phyloP scores from a whole-genome alignment of 2,113 vertebrate species.

The Anguilla japonica region DNA sequence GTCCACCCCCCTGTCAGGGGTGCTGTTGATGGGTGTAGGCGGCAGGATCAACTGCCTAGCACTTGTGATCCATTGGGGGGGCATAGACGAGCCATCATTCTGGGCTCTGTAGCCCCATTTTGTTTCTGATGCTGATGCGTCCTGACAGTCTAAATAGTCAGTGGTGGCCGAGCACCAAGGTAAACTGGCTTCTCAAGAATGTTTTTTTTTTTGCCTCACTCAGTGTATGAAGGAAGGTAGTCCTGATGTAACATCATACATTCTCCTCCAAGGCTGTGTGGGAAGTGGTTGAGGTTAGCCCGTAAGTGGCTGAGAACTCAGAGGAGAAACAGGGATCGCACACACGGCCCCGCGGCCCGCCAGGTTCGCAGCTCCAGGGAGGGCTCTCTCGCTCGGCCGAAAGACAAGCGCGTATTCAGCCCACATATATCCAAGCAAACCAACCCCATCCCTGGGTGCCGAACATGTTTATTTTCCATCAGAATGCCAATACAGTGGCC shows the following conservation, averaged over 20 bases:
- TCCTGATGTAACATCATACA: constrained; percentile 16
- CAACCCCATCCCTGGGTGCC: background rate
- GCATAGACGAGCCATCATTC: constrained; percentile 54
- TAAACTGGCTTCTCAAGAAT: constrained; percentile 62
- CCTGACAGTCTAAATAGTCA: constrained; percentile 75
- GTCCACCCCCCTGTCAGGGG: background rate
- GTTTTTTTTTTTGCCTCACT: constrained; percentile 44
- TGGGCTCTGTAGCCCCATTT: constrained; percentile 55
- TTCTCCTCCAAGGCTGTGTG: background rate
- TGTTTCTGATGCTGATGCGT: constrained; percentile 70
- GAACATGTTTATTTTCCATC: constrained; percentile 18
- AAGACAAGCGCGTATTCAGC: constrained; percentile 10
- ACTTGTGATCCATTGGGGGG: constrained; percentile 25
- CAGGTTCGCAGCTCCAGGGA: constrained; percentile 1
- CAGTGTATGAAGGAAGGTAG: background rate
- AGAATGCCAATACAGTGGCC: constrained; percentile 10
- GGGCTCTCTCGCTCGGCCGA: background rate
- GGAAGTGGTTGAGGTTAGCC: constrained; percentile 23
- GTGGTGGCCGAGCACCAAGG: constrained; percentile 63
- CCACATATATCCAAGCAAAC: constrained; percentile 26
- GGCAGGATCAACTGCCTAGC: constrained; percentile 6
- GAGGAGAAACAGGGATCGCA: constrained; percentile 19
- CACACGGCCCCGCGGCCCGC: background rate
- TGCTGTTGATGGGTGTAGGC: background rate
- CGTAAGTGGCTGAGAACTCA: constrained; percentile 32